A percentile compares a stretch with the other conserved stretches of the same genome.
phyloP scores from a whole-genome alignment of 2,888 invertebrate genomes.

The Germaria angustata region DNA sequence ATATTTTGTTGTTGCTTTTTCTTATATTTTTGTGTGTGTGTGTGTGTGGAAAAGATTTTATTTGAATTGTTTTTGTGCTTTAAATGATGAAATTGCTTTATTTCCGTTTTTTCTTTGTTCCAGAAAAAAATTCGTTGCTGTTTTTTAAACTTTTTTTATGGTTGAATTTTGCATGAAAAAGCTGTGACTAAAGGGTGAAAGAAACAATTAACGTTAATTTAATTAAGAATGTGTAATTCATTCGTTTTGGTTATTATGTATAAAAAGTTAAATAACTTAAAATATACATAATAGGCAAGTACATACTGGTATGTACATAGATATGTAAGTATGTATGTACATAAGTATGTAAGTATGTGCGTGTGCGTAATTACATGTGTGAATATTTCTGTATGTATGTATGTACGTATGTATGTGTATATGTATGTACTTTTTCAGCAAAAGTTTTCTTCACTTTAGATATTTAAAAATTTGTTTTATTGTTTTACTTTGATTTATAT shows the following conservation, averaged over 20 bases:
- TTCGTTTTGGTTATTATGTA: background rate
- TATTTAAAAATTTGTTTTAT: conserved; percentile 18
- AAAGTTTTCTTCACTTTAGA: background rate
- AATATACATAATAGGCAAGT: background rate
- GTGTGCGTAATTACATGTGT: too few species aligned
- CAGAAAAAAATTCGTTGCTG: conserved; percentile 6
- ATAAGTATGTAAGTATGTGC: too few species aligned
- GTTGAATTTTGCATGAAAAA: background rate
- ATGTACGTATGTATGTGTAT: background rate
- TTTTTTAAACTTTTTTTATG: background rate
- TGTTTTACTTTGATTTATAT: conserved; percentile 35
- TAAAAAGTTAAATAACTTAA: background rate
- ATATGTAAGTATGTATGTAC: background rate
- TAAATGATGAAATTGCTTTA: conserved; percentile 58
- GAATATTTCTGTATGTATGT: too few species aligned
- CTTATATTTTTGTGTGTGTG: background rate
- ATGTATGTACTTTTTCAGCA: background rate
- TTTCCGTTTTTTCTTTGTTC: conserved; percentile 56
- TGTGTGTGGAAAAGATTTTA: conserved; percentile 30
- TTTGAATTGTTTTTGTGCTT: conserved; percentile 31
- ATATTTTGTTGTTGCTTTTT: conserved; percentile 32
- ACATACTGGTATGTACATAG: too few species aligned
- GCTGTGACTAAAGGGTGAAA: conserved; percentile 14
- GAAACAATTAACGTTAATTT: background rate
- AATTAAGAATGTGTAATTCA: background rate